Percentiles rank a stretch among this genome's conserved stretches.
phyloP scores from a whole-genome alignment of 2,797 vertebrate species.

The Phalanger gymnotis region DNA sequence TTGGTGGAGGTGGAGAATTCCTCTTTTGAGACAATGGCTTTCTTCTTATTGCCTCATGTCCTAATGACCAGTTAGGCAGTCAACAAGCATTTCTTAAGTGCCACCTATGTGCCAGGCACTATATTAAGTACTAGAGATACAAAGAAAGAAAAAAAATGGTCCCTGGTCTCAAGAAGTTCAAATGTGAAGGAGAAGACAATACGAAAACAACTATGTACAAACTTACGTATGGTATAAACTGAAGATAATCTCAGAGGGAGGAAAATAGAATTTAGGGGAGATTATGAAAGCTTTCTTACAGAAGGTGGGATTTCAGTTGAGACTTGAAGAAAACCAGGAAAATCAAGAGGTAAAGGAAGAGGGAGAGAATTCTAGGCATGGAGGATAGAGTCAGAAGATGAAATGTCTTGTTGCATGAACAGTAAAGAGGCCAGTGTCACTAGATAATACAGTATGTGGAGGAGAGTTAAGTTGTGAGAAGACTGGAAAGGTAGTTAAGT shows the following conservation, averaged over 20 bases:
- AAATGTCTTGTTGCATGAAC: neutral
- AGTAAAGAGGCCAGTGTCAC: neutral
- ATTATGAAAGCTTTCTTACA: neutral
- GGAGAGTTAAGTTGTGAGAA: neutral
- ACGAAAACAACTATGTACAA: neutral
- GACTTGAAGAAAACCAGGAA: neutral
- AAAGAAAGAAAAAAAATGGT: neutral
- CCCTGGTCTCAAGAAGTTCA: neutral
- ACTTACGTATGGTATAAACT: neutral
- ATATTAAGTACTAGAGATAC: neutral
- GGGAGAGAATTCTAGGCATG: neutral
- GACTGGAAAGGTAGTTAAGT: neutral
- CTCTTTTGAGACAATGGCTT: neutral
- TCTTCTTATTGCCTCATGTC: neutral
- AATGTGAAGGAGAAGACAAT: neutral
- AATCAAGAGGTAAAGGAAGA: neutral
- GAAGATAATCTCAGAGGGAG: neutral
- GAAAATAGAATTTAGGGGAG: neutral
- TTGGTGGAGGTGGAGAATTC: neutral
- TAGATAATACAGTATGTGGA: neutral
- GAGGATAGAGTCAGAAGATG: neutral
- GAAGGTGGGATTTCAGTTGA: neutral
- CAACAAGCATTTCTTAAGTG: neutral
- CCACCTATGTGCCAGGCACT: neutral
- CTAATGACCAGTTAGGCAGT: neutral